phyloP scores from a whole-genome alignment of 2,797 vertebrate genomes.

The Galago senegalensis region DNA sequence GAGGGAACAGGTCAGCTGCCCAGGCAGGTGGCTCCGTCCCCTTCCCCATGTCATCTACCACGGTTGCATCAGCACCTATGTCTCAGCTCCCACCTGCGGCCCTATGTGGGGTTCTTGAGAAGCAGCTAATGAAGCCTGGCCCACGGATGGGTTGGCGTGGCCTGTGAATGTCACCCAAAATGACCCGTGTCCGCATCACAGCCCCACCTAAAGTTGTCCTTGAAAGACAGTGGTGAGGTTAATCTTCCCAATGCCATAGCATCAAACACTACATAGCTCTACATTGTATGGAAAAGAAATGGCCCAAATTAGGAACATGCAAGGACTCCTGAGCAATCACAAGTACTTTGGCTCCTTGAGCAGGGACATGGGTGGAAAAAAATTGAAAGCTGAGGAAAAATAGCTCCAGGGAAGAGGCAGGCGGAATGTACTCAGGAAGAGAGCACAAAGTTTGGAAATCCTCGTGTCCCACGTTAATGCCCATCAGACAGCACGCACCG shows the following conservation, averaged over 20 bases:
- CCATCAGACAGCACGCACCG: not conserved
- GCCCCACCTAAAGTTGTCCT: not conserved
- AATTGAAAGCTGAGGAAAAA: not conserved
- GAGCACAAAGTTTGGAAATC: not conserved
- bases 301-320: not conserved
- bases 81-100: not conserved
- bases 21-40: not conserved
- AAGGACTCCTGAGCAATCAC: not conserved
- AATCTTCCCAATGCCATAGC: not conserved
- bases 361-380: not conserved
- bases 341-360: not conserved
- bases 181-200: not conserved
- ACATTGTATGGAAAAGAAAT: not conserved
- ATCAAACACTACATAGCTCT: not conserved
- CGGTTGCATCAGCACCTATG: too few species aligned
- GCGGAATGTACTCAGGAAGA: not conserved
- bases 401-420: not conserved
- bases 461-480: not conserved
- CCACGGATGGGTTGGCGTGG: not conserved
- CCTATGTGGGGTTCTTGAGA: not conserved
- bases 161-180: not conserved
- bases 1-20: not conserved
- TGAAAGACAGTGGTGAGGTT: not conserved
- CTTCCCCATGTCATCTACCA: not conserved
- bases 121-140: not conserved